Conservation (phyloP, 2,888 invertebrate species). For the Eupeodes luniger region DNA sequence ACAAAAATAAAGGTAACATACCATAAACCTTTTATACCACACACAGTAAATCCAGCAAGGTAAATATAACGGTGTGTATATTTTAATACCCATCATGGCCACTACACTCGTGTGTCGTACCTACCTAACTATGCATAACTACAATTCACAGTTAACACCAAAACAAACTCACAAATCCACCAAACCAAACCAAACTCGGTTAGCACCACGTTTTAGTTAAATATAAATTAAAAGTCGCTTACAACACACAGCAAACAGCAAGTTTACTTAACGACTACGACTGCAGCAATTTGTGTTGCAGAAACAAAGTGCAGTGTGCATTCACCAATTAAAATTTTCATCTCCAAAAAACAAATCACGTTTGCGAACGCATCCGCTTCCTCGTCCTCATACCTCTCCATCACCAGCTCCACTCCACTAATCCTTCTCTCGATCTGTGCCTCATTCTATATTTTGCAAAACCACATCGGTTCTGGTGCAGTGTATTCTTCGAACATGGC, state of each 20-base stretch:
- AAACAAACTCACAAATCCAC: neutral
- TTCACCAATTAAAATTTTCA: slow-evolving; percentile 69
- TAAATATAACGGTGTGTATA: no score
- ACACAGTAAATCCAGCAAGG: neutral
- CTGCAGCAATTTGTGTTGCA: slow-evolving; percentile 29
- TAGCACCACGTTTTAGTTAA: slow-evolving; percentile 46
- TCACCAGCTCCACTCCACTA: neutral
- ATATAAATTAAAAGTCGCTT: slow-evolving; percentile 69
- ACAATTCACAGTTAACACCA: slow-evolving; percentile 29
- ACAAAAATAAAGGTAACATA: no score
- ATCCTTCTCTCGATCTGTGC: slow-evolving; percentile 2
- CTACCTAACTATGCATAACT: neutral
- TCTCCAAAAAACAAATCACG: slow-evolving; percentile 66
- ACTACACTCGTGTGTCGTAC: neutral
- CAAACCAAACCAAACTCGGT: neutral
- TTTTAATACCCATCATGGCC: no score
- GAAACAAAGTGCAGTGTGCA: slow-evolving; percentile 29
- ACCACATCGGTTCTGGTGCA: slow-evolving; percentile 6
- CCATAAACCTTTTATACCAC: slow-evolving; percentile 3
- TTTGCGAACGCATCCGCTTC: slow-evolving; percentile 53
- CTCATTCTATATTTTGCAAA: slow-evolving; percentile 15
- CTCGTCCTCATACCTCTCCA: slow-evolving; percentile 1
- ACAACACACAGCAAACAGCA: slow-evolving; percentile 5
- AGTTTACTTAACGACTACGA: slow-evolving; percentile 47
- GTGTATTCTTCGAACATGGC: neutral